Percentiles rank a stretch among this genome's conserved stretches.
Evolutionary conservation across 1,140 invertebrate species (phyloP).

Genomic region (Melanaphis sacchari): DNA sequence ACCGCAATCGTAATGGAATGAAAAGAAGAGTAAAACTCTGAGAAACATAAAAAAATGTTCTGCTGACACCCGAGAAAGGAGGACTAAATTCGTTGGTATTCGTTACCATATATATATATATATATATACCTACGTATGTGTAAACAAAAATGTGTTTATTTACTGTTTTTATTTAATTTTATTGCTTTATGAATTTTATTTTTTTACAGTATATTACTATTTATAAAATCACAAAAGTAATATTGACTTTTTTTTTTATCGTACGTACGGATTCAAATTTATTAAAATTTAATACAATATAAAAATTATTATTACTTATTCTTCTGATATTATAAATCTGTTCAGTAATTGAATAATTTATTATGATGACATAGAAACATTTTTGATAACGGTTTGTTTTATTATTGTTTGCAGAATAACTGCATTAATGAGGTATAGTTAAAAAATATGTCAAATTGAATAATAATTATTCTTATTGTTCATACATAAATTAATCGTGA

Average conservation of each 20-base stretch:
- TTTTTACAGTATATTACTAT: not conserved
- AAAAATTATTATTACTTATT: not conserved
- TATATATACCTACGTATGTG: not conserved
- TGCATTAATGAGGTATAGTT: not conserved
- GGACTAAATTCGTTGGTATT: not conserved
- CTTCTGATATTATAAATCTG: not conserved
- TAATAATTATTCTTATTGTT: not conserved
- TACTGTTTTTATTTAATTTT: not conserved
- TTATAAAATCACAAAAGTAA: not conserved
- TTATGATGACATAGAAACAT: not conserved
- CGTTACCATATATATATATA: not conserved
- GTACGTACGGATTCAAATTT: not conserved
- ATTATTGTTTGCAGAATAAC: not conserved
- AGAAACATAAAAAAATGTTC: not conserved
- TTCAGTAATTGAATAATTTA: not conserved
- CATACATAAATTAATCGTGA: not conserved
- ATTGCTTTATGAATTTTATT: not conserved
- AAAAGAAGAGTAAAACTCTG: slow-evolving; percentile 15
- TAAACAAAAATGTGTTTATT: not conserved
- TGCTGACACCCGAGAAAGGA: not conserved
- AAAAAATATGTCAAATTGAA: not conserved
- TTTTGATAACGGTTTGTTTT: not conserved
- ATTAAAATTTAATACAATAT: not conserved
- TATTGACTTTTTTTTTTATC: not conserved
- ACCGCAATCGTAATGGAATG: slow-evolving; percentile 7